These are phyloP conservation scores for Hepsetus odoe DNA, from an alignment of 2,113 vertebrate species.

Conservation along the genomic window DNA sequence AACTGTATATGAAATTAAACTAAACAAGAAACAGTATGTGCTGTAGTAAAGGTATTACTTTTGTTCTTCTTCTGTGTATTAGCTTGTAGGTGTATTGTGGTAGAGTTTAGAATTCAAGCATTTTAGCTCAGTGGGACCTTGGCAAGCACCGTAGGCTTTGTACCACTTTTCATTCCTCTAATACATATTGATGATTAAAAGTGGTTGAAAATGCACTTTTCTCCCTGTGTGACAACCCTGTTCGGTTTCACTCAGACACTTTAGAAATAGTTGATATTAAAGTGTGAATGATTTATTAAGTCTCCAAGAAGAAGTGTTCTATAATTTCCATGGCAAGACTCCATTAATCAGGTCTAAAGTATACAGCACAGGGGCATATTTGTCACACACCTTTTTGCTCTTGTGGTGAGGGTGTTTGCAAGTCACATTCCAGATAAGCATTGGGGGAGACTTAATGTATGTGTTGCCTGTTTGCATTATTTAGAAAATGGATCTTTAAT, in stretches of 20 bases:
- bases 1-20: too few species aligned
- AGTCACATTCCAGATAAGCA: not conserved
- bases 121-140: slow-evolving; percentile 11
- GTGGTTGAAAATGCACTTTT: slow-evolving; percentile 63
- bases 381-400: slow-evolving; percentile 16
- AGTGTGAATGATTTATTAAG: slow-evolving; percentile 55
- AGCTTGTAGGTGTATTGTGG: not conserved
- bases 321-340: slow-evolving; percentile 23
- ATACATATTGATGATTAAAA: slow-evolving; percentile 43
- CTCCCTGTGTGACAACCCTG: slow-evolving; percentile 60
- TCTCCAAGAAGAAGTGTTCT: slow-evolving; percentile 45
- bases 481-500: not conserved
- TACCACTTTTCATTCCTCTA: not conserved
- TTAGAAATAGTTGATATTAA: slow-evolving; percentile 58
- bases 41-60: not conserved
- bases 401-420: not conserved
- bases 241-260: slow-evolving; percentile 49
- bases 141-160: not conserved
- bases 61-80: not conserved
- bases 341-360: slow-evolving; percentile 29
- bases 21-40: not conserved
- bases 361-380: slow-evolving; percentile 10
- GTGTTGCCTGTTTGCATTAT: not conserved
- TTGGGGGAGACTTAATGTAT: not conserved
- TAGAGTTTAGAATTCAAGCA: not conserved